phyloP scores from a whole-genome alignment of 2,797 vertebrate genomes.

The Anguilla megastoma region DNA sequence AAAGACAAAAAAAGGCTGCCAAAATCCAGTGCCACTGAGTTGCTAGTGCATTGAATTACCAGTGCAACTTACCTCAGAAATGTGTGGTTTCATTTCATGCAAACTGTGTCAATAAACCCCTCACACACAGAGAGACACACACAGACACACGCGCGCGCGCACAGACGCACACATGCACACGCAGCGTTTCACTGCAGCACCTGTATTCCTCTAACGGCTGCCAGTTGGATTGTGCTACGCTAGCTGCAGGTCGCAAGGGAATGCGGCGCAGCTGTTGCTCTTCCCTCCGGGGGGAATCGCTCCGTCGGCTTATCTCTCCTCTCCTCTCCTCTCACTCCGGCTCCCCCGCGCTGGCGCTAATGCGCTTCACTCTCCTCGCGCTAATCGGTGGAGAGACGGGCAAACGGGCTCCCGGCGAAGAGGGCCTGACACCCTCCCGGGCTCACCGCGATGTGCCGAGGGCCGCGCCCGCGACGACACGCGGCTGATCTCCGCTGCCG shows the following conservation, averaged over 20 bases:
- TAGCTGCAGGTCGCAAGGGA: slow-evolving; percentile 57
- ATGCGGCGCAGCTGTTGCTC: slow-evolving; percentile 60
- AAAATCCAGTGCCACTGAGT: slow-evolving; percentile 23
- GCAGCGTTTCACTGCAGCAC: slow-evolving; percentile 34
- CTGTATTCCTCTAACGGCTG: slow-evolving; percentile 57
- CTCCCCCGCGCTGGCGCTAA: not conserved
- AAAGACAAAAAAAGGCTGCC: not conserved
- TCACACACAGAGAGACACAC: not conserved
- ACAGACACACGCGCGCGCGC: no score
- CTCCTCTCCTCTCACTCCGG: slow-evolving; percentile 31
- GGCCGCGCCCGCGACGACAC: not conserved
- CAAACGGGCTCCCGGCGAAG: not conserved
- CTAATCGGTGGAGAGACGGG: not conserved
- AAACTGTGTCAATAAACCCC: not conserved
- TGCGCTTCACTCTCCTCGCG: not conserved
- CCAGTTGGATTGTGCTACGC: slow-evolving; percentile 52
- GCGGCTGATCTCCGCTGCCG: not conserved
- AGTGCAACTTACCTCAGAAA: not conserved
- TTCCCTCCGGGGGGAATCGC: slow-evolving; percentile 44
- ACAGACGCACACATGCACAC: no score
- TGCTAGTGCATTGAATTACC: not conserved
- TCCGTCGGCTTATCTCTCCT: not conserved
- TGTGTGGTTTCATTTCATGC: slow-evolving; percentile 6
- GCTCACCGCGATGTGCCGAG: not conserved
- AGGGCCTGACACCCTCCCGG: not conserved